Conservation (phyloP, 2,888 invertebrate genomes). For the Subacronicta megacephala region DNA sequence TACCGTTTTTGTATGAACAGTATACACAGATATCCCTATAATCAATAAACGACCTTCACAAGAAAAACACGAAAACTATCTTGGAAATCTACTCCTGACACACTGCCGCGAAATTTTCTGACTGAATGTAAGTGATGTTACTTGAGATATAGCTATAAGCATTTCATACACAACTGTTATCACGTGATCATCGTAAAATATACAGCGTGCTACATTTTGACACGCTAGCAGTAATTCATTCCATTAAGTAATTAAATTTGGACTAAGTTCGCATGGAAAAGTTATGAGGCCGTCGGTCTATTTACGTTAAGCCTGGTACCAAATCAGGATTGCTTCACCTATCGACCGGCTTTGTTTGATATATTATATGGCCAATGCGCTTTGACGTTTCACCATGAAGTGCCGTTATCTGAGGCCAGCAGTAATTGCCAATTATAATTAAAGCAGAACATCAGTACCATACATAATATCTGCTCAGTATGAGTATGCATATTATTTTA, state of each 20-base stretch:
- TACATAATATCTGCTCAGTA: conserved; percentile 12
- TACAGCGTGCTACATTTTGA: conserved; percentile 76
- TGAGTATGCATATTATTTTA: background rate
- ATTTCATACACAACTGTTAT: conserved; percentile 76
- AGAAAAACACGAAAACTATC: conserved; percentile 41
- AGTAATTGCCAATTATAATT: conserved; percentile 39
- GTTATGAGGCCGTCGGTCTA: conserved; percentile 36
- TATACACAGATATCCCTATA: conserved; percentile 11
- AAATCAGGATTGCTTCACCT: conserved; percentile 44
- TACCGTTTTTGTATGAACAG: background rate
- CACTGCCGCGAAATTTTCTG: conserved; percentile 66
- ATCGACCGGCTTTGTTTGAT: conserved; percentile 31
- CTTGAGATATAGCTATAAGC: conserved; percentile 70
- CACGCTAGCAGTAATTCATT: conserved; percentile 51
- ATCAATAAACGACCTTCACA: conserved; percentile 22
- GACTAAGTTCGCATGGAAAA: conserved; percentile 21
- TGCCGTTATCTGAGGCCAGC: conserved; percentile 30
- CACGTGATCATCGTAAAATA: conserved; percentile 78
- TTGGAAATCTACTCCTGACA: conserved; percentile 52
- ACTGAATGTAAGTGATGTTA: conserved; percentile 74
- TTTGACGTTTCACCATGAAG: conserved; percentile 24
- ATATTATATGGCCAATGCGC: conserved; percentile 32
- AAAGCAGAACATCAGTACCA: conserved; percentile 30
- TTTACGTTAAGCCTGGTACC: conserved; percentile 28
- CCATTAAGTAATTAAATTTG: conserved; percentile 44